These are phyloP conservation scores for Lysandra bellargus DNA, from an alignment of 2,888 invertebrate genomes.

Conservation along the genomic window DNA sequence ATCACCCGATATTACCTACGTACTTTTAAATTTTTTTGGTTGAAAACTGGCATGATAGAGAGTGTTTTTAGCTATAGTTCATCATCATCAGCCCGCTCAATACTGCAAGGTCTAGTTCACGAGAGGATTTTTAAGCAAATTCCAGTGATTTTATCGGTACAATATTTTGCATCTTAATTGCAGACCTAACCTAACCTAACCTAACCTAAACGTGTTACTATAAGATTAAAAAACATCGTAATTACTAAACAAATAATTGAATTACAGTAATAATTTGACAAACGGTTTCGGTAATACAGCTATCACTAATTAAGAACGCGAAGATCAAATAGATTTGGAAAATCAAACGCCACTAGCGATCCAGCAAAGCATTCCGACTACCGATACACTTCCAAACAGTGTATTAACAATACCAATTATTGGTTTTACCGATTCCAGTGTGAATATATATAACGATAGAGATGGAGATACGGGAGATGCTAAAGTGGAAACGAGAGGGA, in stretches of 20 bases:
- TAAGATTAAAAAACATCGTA: neutral
- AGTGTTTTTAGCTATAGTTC: too few species aligned
- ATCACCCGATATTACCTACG: too few species aligned
- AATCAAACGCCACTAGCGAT: slow-evolving; percentile 1
- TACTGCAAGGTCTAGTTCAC: too few species aligned
- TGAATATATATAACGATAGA: slow-evolving; percentile 55
- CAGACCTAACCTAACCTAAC: too few species aligned
- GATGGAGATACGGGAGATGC: slow-evolving; percentile 48
- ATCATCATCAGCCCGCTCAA: too few species aligned
- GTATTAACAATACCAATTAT: slow-evolving; percentile 33
- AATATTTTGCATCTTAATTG: too few species aligned
- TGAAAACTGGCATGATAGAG: too few species aligned
- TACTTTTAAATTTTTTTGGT: too few species aligned
- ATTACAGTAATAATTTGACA: neutral
- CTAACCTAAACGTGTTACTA: too few species aligned
- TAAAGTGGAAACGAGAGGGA: slow-evolving; percentile 53
- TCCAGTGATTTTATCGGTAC: too few species aligned
- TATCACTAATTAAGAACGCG: slow-evolving; percentile 19
- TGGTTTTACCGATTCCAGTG: slow-evolving; percentile 48
- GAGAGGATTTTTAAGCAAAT: too few species aligned
- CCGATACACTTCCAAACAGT: slow-evolving; percentile 35
- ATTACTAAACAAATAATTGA: slow-evolving; percentile 1
- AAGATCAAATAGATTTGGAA: slow-evolving; percentile 24
- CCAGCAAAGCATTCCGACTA: slow-evolving; percentile 40
- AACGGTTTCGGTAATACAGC: neutral